Evolutionary conservation across 2,113 vertebrate species (phyloP).

Genomic region (Helogale parvula): DNA sequence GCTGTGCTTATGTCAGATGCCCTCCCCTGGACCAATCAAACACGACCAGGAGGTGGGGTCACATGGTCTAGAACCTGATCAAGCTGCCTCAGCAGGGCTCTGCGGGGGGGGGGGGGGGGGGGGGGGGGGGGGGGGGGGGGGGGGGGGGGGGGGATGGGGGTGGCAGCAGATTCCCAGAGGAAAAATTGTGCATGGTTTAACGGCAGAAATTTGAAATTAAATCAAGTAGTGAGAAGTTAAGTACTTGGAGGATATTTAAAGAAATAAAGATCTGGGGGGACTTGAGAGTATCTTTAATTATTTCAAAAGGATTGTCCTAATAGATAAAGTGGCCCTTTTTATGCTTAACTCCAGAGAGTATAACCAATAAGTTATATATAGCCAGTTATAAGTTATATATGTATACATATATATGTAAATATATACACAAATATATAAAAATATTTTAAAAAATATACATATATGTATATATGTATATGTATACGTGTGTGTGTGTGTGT

Average conservation of each 20-base stretch:
- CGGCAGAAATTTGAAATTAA: background rate
- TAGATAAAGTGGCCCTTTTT: background rate
- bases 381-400: background rate
- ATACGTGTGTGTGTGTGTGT: background rate
- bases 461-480: background rate
- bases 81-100: background rate
- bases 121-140: no score
- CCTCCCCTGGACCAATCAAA: background rate
- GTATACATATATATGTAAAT: background rate
- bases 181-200: background rate
- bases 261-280: constrained; percentile 42
- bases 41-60: background rate
- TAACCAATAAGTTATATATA: background rate
- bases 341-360: background rate
- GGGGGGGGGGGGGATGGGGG: background rate
- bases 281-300: constrained; percentile 24
- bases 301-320: background rate
- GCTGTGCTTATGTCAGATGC: background rate
- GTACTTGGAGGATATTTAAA: constrained; percentile 43
- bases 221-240: constrained; percentile 42
- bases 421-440: background rate
- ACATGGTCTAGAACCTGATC: background rate
- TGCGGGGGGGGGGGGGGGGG: background rate
- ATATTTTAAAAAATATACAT: no score
- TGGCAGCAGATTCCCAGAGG: background rate